These are phyloP conservation scores for Taphrorychus bicolor DNA, from an alignment of 2,888 invertebrate genomes.

Conservation along the genomic window DNA sequence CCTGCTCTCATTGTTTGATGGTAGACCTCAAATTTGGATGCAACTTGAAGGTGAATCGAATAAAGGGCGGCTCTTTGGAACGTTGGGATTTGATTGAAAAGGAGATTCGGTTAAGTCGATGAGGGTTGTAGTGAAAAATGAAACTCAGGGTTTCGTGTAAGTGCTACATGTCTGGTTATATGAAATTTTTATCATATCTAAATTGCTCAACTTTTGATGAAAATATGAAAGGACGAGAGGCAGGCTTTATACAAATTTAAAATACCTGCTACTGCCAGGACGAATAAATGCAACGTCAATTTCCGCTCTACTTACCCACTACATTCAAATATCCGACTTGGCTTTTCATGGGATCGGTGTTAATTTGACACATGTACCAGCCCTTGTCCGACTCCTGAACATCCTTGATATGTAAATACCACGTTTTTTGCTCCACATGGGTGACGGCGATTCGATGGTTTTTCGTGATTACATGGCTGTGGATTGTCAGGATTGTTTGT, in stretches of 20 bases:
- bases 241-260: background rate
- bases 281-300: background rate
- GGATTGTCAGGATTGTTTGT: conserved; percentile 89
- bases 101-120: background rate
- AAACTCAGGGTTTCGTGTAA: too few species aligned
- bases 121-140: too few species aligned
- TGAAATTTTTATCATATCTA: background rate
- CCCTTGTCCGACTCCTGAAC: conserved; percentile 85
- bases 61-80: background rate
- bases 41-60: conserved; percentile 1
- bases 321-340: conserved; percentile 87
- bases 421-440: conserved; percentile 84
- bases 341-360: conserved; percentile 92
- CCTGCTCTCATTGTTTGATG: background rate
- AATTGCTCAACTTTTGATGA: background rate
- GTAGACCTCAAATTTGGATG: background rate
- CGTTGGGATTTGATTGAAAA: background rate
- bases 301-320: conserved; percentile 70
- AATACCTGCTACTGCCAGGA: background rate
- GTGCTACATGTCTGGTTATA: too few species aligned
- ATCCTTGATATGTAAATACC: conserved; percentile 87
- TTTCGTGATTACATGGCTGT: conserved; percentile 88
- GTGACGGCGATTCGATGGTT: conserved; percentile 86
- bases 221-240: background rate
- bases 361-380: conserved; percentile 94